Base-by-base conservation (phyloP, 2,797 vertebrate species). In the Netta rufina region DNA sequence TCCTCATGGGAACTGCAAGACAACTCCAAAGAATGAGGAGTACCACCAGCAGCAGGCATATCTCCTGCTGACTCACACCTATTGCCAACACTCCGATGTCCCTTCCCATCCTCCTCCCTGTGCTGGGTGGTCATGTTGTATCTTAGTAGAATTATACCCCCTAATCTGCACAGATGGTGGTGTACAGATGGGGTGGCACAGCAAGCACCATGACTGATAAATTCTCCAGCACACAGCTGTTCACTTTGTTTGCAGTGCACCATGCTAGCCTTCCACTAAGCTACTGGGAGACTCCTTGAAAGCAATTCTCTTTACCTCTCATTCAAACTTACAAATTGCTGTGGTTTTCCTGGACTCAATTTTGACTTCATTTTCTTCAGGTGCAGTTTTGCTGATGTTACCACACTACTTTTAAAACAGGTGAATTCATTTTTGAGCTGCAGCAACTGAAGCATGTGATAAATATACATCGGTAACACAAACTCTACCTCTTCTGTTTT, bases 181-280 rank as follows among this genome's bases (percentile, higher is more conserved):
- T 70, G 72, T 87, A 82, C 84, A 92, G 78, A 89, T 67, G 69
- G 84, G 79, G 51, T 53, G 56, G 66, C 60, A 87, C 83, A 80
- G 69, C 18, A 87, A 87, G 56, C 12, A 67, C 43, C 82, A 73
- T 89, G 84, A 51, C 75, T 76, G 90, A 58, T 54, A 67, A 86
- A 69, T 57, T 86, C 64, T 60, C 47, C 62, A 83, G 43, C 65
- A 77, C 47, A 65, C 0, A 1, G 28, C 60, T 76, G 72, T 76
- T 94, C 72, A 64, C 39, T 84, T 87, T 60, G 49, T 67, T 74
- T 51, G 11, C 69, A 82, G 3, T 62, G 51, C 67, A 45, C 39
- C 0, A 0, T 36, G n/a, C 36, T 64, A 87, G 25, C 10, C 54
- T 87, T 60, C 69, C 70, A 1, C 21, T 64, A 61, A 85, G 56